These are phyloP conservation scores for Drosophila navojoa DNA, from an alignment of 1,140 invertebrate species.

Conservation along the genomic window DNA sequence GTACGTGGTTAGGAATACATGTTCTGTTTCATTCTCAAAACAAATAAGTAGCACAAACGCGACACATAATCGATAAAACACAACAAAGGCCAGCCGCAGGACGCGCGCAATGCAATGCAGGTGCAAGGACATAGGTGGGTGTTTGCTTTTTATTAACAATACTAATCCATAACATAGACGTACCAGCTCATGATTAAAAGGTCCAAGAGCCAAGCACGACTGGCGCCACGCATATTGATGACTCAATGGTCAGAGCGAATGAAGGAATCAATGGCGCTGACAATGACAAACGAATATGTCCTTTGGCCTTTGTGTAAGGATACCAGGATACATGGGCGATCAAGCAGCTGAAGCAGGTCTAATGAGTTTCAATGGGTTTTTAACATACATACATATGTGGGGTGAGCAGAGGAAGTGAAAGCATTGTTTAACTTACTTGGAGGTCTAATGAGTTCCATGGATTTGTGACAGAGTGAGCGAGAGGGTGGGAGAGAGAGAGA, in stretches of 20 bases:
- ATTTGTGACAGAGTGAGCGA: no score
- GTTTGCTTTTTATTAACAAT: conserved; percentile 4
- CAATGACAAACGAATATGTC: neutral
- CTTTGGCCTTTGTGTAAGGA: neutral
- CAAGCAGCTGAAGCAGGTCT: no score
- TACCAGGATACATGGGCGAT: neutral
- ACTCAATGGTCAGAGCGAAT: conserved; percentile 32
- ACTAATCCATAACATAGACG: conserved; percentile 1
- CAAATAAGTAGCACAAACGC: conserved; percentile 45
- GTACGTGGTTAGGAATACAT: conserved; percentile 18
- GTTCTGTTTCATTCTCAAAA: conserved; percentile 49
- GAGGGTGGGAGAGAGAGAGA: no score
- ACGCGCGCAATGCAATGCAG: conserved; percentile 30
- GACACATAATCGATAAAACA: conserved; percentile 64
- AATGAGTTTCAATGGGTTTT: no score
- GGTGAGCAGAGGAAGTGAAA: no score
- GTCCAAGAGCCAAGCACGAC: neutral
- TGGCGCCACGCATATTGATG: conserved; percentile 4
- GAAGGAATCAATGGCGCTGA: conserved; percentile 41
- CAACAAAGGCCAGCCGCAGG: conserved; percentile 14
- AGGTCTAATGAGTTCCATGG: no score
- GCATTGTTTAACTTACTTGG: no score
- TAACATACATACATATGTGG: no score
- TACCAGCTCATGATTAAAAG: conserved; percentile 21
- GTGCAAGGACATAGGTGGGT: conserved; percentile 36